phyloP scores from a whole-genome alignment of 2,797 vertebrate species.

The Hyperoplus lanceolatus region DNA sequence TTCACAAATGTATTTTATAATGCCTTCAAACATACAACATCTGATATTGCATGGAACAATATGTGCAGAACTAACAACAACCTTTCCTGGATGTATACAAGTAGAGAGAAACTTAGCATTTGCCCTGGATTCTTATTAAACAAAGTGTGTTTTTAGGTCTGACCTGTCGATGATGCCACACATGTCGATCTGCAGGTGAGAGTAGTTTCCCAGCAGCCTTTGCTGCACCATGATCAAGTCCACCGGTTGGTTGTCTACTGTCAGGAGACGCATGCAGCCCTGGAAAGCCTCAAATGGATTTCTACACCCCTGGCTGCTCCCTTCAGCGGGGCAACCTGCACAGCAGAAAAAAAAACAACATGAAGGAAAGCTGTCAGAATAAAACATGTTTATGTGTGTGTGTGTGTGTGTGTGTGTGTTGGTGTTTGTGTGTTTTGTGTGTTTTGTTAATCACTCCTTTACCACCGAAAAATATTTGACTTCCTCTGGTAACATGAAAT shows the following conservation, averaged over 20 bases:
- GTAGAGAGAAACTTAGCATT: not conserved
- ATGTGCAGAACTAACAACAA: too few species aligned
- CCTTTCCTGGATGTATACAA: not conserved
- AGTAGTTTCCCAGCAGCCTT: constrained; percentile 90
- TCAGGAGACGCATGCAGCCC: constrained; percentile 92
- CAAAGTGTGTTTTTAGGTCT: not conserved
- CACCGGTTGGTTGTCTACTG: constrained; percentile 78
- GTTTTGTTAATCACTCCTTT: constrained; percentile 12
- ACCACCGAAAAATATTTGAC: constrained; percentile 91
- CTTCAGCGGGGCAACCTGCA: constrained; percentile 88
- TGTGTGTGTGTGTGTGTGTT: too few species aligned
- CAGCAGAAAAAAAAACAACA: constrained; percentile 23
- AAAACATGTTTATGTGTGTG: not conserved
- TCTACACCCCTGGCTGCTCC: constrained; percentile 81
- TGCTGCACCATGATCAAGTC: constrained; percentile 92
- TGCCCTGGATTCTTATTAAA: not conserved
- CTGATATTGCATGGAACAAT: too few species aligned
- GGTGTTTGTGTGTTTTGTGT: too few species aligned
- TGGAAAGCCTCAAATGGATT: constrained; percentile 88
- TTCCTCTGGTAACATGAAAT: constrained; percentile 79
- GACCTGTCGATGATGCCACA: constrained; percentile 95
- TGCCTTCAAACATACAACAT: not conserved
- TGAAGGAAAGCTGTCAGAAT: not conserved
- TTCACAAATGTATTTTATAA: not conserved
- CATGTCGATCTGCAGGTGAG: constrained; percentile 91